phyloP scores from a whole-genome alignment of 2,797 vertebrate genomes.

The Chloroceryle amazona region DNA sequence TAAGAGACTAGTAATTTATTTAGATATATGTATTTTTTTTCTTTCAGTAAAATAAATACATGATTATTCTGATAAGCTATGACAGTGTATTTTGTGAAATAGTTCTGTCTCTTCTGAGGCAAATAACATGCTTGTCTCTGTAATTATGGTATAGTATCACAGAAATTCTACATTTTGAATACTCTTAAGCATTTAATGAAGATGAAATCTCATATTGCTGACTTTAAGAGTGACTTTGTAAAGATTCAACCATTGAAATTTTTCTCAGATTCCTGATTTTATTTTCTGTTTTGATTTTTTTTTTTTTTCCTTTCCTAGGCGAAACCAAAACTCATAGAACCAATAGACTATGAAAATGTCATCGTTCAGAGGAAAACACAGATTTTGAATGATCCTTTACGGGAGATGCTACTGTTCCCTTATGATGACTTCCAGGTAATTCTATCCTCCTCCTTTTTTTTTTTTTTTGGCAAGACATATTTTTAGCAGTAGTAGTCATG shows the following conservation, averaged over 20 bases:
- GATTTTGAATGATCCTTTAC: conserved; percentile 92
- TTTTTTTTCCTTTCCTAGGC: conserved; percentile 81
- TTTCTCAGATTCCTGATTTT: not conserved
- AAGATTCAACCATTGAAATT: not conserved
- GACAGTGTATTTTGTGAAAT: not conserved
- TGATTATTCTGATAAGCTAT: not conserved
- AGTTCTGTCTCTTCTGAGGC: not conserved
- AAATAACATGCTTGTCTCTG: not conserved
- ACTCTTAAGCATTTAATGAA: not conserved
- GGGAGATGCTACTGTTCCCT: conserved; percentile 97
- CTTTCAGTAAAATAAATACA: not conserved
- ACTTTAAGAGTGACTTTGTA: not conserved
- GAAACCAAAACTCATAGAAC: conserved; percentile 95
- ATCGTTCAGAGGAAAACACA: conserved; percentile 95
- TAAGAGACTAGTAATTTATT: not conserved
- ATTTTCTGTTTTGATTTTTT: not conserved
- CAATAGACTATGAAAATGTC: conserved; percentile 96
- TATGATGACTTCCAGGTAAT: conserved; percentile 95
- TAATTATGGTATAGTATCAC: not conserved
- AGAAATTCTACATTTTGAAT: not conserved
- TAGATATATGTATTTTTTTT: not conserved
- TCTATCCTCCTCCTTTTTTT: not conserved
- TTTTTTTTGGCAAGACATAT: not conserved
- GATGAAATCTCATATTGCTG: not conserved
- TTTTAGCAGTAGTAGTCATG: not conserved